Evolutionary conservation across 2,888 invertebrate species (phyloP), one percentile per base, ranked within the genome.

Genomic region (Lithophane ornitopus): DNA sequence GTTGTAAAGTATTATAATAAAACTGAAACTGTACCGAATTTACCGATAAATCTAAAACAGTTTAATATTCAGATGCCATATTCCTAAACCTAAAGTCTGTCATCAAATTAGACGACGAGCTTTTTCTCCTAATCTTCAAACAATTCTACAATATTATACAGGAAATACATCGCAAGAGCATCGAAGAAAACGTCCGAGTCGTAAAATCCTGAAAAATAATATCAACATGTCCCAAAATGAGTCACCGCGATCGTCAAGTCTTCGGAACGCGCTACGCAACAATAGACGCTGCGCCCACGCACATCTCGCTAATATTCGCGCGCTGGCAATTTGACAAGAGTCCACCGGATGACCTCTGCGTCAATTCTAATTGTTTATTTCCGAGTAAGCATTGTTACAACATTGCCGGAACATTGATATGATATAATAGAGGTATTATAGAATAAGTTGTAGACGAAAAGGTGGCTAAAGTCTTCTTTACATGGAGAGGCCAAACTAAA

Each of bases 301-400:
- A 81, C 74, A 80, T 79, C 85, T 84, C 85, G 84, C 87, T 88
- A 87, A 90, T 88, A 90, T 86, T 88, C 85, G 80, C 83, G 74
- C 71, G 78, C 88, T 93, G 93, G 93, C 93, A 91, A 65, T 44
- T 68, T 90, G 90, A 89, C 93, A 90, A 88, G n/a, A 73, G 71
- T 75, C 74, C 84, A 84, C 74, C 77, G 76, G 81, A 73, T 81
- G 90, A 90, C 90, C 90, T 90, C 81, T 85, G 80, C 89, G 88
- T 90, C 90, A 89, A 87, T 88, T 88, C 84, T 85, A 88, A 91
- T 91, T 89, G 90, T 91, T 90, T 91, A 91, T 91, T 90, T 91
- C 90, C 90, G 88, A 91, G 82, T 78, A 68, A 54, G 49, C 3
- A 66, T 74, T 83, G 66, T 74, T 85, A 58, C 70, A 70, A 74